Percentiles rank a stretch among this genome's conserved stretches.
These are phyloP conservation scores for Sanderia malayensis DNA, from an alignment of 30 jellyfish, hydroid and myxozoan species.

Conservation along the genomic window DNA sequence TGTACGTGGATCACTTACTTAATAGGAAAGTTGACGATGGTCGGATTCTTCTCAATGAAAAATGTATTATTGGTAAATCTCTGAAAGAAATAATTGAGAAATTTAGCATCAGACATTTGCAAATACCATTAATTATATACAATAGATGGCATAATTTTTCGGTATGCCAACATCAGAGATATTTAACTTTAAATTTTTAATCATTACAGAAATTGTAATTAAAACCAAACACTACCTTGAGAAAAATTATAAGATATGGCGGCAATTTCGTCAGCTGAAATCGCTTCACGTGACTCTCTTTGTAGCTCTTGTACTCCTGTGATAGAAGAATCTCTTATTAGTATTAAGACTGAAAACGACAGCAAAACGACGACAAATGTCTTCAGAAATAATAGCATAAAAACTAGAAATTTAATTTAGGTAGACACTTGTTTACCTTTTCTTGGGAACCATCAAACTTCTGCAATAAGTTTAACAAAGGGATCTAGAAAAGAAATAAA, in stretches of 20 bases:
- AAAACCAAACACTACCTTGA: no score
- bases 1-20: constrained; percentile 85
- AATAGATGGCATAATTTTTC: no score
- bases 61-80: constrained; percentile 91
- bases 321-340: not conserved
- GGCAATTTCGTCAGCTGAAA: constrained; percentile 84
- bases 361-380: no score
- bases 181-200: no score
- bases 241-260: constrained; percentile 72
- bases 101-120: not conserved
- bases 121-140: no score
- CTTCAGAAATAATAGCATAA: no score
- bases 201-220: no score
- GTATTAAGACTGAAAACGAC: no score
- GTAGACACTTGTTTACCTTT: constrained; percentile 42
- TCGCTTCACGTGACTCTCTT: constrained; percentile 82
- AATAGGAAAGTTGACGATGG: constrained; percentile 94
- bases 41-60: constrained; percentile 97
- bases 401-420: no score
- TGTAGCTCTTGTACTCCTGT: constrained; percentile 90
- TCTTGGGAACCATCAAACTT: constrained; percentile 92
- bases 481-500: no score
- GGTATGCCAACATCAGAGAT: no score
- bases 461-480: constrained; percentile 74
- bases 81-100: constrained; percentile 26